Percentiles rank a stretch among this genome's conserved stretches.
phyloP scores from a whole-genome alignment of 2,888 invertebrate species.

The Crossocerus cetratus region DNA sequence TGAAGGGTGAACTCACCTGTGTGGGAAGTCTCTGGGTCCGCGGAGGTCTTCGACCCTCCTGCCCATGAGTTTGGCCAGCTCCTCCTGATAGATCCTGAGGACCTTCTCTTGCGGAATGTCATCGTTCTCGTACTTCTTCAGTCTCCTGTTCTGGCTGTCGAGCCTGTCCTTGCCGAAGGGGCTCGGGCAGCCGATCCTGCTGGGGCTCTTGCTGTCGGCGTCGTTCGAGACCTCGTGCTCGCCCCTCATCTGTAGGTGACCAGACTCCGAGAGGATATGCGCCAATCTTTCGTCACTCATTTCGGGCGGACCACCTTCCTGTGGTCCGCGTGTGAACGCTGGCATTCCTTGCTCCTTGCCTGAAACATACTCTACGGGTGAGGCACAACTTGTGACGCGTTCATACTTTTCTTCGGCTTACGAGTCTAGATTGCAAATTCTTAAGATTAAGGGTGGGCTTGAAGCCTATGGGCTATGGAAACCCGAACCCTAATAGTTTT shows the following conservation, averaged over 20 bases:
- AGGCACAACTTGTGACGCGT: slow-evolving; percentile 77
- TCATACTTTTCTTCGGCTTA: slow-evolving; percentile 68
- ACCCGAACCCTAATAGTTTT: neutral
- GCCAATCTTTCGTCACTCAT: slow-evolving; percentile 94
- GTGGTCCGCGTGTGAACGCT: slow-evolving; percentile 84
- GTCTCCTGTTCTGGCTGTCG: slow-evolving; percentile 83
- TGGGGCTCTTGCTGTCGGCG: slow-evolving; percentile 88
- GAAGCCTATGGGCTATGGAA: neutral
- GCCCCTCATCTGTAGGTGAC: slow-evolving; percentile 89
- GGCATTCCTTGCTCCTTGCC: slow-evolving; percentile 91
- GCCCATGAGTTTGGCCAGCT: slow-evolving; percentile 94
- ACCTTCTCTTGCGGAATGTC: slow-evolving; percentile 98
- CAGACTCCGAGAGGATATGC: slow-evolving; percentile 95
- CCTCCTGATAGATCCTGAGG: slow-evolving; percentile 95
- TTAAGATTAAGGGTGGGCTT: no score
- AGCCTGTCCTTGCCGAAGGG: slow-evolving; percentile 85
- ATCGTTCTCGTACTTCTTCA: slow-evolving; percentile 93
- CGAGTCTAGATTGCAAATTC: slow-evolving; percentile 9
- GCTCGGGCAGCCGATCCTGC: slow-evolving; percentile 87
- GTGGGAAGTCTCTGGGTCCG: slow-evolving; percentile 87
- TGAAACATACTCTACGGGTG: slow-evolving; percentile 79
- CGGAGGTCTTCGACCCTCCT: slow-evolving; percentile 86
- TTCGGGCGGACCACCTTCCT: slow-evolving; percentile 82
- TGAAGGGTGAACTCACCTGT: slow-evolving; percentile 81
- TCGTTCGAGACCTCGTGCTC: slow-evolving; percentile 78